Base-by-base conservation (phyloP, 1,140 invertebrate species). In the Laupala kohalensis region DNA sequence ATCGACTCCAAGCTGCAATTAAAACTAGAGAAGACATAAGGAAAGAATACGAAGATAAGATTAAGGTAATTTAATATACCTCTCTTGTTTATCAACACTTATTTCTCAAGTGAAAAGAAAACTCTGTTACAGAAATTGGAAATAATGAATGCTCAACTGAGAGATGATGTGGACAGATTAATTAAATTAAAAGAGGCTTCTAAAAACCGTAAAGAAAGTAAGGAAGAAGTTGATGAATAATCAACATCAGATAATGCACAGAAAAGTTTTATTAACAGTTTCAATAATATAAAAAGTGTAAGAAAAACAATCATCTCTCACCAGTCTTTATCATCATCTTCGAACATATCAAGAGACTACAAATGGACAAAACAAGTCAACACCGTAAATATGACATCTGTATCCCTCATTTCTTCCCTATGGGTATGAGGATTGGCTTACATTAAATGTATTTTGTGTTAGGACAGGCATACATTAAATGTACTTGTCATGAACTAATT, bases 21-120 rank as follows among this genome's bases (percentile, higher is more conserved):
- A 83, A 84, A 23, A 85, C 85, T 53, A 81, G 84, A 69, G 85
- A 88, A 72, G 82, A 86, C 74, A 82, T 89, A 15, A 84, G 89
- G 62, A 83, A 86, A 64, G 82, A 87, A 71, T 84, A 89, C 70
- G 83, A 85, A 73, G 82, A 86, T 66, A 84, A 76, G 69, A 75
- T 81, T 26, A 78, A 80, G 25, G 66, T 5, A 13, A 13, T 4
- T 74, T 23, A 66, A 15, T 3, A 66, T 13, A 23, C n/a, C 64
- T 25, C 1, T 65, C n/a, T 65, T 5, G 9, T 23, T 65, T 65
- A 15, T 65, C 25, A 65, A 23, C 1, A 65, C 5, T 6, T 5
- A 9, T 65, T 65, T 25, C 25, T n/a, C 19, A 62, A 62, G 37
- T 62, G 9, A 12, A 62, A 62, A 62, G 37, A 19, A 62, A 62